A percentile compares a stretch with the other conserved stretches of the same genome.
phyloP scores from a whole-genome alignment of 1,140 invertebrate genomes.

The Drosophila sturtevanti region DNA sequence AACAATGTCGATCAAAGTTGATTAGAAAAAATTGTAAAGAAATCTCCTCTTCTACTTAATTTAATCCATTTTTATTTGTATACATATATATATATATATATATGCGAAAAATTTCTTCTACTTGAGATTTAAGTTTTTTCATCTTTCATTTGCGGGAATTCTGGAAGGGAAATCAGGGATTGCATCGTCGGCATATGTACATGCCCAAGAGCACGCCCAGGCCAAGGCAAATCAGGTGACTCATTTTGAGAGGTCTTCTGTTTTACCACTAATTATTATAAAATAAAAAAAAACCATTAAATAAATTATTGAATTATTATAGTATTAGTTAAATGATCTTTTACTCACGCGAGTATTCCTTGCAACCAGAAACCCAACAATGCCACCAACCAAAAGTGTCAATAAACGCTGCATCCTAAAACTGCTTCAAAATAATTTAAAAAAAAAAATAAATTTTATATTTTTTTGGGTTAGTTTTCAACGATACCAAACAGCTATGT shows the following conservation, averaged over 20 bases:
- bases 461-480: neutral
- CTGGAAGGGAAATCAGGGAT: neutral
- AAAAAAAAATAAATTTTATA: neutral
- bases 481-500: neutral
- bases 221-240: constrained; percentile 35
- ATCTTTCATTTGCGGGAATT: neutral
- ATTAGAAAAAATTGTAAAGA: neutral
- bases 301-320: neutral
- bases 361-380: constrained; percentile 36
- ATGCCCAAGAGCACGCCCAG: constrained; percentile 55
- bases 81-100: neutral
- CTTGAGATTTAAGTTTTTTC: neutral
- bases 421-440: neutral
- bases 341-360: constrained; percentile 43
- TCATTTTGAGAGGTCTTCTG: constrained; percentile 23
- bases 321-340: neutral
- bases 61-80: neutral
- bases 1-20: neutral
- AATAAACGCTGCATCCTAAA: constrained; percentile 37
- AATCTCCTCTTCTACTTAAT: neutral
- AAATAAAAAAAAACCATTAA: neutral
- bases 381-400: constrained; percentile 44
- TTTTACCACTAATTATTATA: neutral
- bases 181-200: constrained; percentile 46
- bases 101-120: neutral